Conservation (phyloP, 1,140 invertebrate genomes). For the Dryas iulia region DNA sequence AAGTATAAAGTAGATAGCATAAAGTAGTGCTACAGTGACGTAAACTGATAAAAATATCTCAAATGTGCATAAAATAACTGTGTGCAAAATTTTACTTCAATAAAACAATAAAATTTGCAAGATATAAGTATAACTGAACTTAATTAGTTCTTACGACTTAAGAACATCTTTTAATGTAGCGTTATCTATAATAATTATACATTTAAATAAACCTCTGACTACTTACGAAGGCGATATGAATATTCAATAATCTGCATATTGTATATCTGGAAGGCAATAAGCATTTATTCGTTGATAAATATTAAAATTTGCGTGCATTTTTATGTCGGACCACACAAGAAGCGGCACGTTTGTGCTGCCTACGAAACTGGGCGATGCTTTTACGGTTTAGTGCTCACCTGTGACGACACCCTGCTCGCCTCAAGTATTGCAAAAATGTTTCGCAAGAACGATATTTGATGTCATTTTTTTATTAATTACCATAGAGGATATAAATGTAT, state of each 20-base stretch:
- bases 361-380: conserved; percentile 44
- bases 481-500: no score
- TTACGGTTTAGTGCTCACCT: conserved; percentile 51
- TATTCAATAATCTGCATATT: conserved; percentile 52
- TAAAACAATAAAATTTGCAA: conserved; percentile 10
- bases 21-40: background rate
- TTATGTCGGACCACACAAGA: conserved; percentile 61
- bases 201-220: conserved; percentile 15
- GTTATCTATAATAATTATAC: conserved; percentile 15
- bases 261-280: conserved; percentile 49
- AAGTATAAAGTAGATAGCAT: background rate
- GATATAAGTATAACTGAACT: conserved; percentile 10
- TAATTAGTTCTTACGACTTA: background rate
- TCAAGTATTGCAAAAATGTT: conserved; percentile 5
- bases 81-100: conserved; percentile 1
- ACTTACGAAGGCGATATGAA: conserved; percentile 35
- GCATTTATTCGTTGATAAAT: conserved; percentile 66
- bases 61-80: conserved; percentile 9
- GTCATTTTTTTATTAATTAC: no score
- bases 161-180: conserved; percentile 2
- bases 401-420: conserved; percentile 31
- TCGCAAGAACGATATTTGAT: background rate
- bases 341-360: conserved; percentile 46
- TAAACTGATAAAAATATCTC: background rate
- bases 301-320: conserved; percentile 61